A percentile compares a stretch with the other conserved stretches of the same genome.
Evolutionary conservation across 2,113 vertebrate species (phyloP).

Genomic region (Acanthisitta chloris): DNA sequence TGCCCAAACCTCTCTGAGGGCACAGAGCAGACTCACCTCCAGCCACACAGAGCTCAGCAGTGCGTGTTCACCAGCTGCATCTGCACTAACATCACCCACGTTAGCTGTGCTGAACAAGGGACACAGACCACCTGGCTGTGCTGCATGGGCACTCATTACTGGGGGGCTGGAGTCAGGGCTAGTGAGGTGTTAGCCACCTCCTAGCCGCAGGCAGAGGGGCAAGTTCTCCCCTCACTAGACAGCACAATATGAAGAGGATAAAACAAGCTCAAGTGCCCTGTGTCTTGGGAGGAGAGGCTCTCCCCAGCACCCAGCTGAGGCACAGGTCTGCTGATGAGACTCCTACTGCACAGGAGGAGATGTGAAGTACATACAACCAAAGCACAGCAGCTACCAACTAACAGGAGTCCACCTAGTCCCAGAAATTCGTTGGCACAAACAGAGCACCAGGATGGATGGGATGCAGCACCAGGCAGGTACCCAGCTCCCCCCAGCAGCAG

Average conservation of each 20-base stretch:
- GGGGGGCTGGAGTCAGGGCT: background rate
- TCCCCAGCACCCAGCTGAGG: background rate
- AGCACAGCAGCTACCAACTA: background rate
- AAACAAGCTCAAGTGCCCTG: background rate
- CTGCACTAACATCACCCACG: background rate
- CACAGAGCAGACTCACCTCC: background rate
- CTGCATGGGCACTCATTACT: background rate
- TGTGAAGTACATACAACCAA: background rate
- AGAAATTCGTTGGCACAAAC: background rate
- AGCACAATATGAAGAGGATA: accelerated
- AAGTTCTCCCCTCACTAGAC: background rate
- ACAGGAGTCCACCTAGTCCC: background rate
- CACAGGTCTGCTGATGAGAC: background rate
- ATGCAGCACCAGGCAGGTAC: background rate
- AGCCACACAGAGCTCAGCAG: background rate
- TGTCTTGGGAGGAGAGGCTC: background rate
- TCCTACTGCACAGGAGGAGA: background rate
- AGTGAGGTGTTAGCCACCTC: background rate
- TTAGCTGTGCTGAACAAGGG: background rate
- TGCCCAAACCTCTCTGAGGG: background rate
- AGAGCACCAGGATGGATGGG: background rate
- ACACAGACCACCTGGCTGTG: background rate
- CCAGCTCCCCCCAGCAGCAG: background rate
- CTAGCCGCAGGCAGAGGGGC: background rate
- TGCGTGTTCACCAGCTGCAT: accelerated